phyloP scores from a whole-genome alignment of 2,113 vertebrate genomes.

The Lepus europaeus region DNA sequence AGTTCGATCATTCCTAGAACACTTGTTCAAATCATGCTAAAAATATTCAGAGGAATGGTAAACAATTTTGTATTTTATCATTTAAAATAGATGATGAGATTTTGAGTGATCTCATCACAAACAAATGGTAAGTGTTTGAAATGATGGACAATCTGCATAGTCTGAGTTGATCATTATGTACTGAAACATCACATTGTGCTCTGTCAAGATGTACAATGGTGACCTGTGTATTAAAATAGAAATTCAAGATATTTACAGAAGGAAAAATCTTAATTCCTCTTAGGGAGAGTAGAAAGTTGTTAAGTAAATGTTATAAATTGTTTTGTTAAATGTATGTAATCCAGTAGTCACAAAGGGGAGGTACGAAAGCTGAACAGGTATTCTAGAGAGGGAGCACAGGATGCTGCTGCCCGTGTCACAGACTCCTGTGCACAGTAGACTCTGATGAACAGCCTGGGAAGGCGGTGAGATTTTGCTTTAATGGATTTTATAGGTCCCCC shows the following conservation, averaged over 20 bases:
- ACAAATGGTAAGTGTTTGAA: too few relatives aligned
- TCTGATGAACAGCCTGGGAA: neutral
- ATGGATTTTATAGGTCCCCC: neutral
- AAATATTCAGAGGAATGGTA: neutral
- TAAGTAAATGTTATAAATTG: neutral
- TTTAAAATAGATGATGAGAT: too few relatives aligned
- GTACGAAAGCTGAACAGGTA: neutral
- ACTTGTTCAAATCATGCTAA: neutral
- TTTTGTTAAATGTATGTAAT: neutral
- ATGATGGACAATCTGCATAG: too few relatives aligned
- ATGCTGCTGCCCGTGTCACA: neutral
- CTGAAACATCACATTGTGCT: too few relatives aligned
- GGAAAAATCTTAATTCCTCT: neutral
- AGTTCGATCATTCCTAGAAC: neutral
- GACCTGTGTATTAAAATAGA: too few relatives aligned
- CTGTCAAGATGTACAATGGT: too few relatives aligned
- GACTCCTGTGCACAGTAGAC: rapidly evolving
- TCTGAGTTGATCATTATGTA: too few relatives aligned
- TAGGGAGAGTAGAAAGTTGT: neutral
- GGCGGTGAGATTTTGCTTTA: neutral
- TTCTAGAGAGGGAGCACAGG: neutral
- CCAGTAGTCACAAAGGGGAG: neutral
- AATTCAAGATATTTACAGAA: neutral
- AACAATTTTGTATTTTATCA: neutral
- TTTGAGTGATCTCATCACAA: too few relatives aligned